These are phyloP conservation scores for Lasioglossum albipes DNA, from an alignment of 1,140 invertebrate genomes.

Conservation along the genomic window DNA sequence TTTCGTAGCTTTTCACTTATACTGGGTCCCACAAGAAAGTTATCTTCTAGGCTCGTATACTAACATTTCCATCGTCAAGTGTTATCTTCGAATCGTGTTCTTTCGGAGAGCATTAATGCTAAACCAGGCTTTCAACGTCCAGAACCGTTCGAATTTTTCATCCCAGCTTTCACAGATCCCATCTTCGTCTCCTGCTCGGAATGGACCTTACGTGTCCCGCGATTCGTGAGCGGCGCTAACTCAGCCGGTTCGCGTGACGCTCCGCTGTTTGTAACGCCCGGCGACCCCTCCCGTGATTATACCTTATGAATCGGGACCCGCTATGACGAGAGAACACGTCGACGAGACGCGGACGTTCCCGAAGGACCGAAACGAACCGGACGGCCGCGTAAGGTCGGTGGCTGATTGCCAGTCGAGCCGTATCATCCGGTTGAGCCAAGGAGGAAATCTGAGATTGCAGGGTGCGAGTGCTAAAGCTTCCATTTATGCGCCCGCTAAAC, in stretches of 20 bases:
- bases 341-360: slow-evolving; percentile 40
- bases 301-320: slow-evolving; percentile 35
- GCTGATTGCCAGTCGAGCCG: slow-evolving; percentile 39
- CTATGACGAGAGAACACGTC: slow-evolving; percentile 37
- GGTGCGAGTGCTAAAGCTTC: slow-evolving; percentile 25
- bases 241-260: slow-evolving; percentile 59
- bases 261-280: slow-evolving; percentile 52
- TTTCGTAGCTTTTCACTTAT: no score
- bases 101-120: no score
- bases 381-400: slow-evolving; percentile 52
- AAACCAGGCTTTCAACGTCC: background rate
- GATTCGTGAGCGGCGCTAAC: slow-evolving; percentile 47
- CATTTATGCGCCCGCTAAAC: background rate
- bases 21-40: no score
- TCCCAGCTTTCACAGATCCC: background rate
- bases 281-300: slow-evolving; percentile 54
- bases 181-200: background rate
- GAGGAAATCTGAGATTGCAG: slow-evolving; percentile 34
- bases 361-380: slow-evolving; percentile 18
- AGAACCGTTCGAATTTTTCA: background rate
- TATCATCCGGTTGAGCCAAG: slow-evolving; percentile 16
- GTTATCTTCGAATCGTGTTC: no score
- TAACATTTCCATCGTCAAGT: no score
- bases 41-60: no score
- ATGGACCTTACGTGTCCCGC: background rate